A percentile compares a stretch with the other conserved stretches of the same genome.
Conservation (phyloP, 2,113 vertebrate genomes). For the human region GRCh38 chr3:113433501-113434000, state of each 20-base stretch:
- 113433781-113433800: not conserved
- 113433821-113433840: not conserved
- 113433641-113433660: constrained; percentile 64
- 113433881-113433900: not conserved
- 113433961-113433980: not conserved
- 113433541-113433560: not conserved
- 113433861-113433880: not conserved
- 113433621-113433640: constrained; percentile 39
- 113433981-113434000: not conserved
- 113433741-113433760: not conserved
- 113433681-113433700: not conserved
- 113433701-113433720: not conserved
- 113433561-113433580: constrained; percentile 32
- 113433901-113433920: not conserved
- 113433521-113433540: not conserved
- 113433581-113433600: not conserved
- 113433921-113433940: not conserved
- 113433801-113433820: not conserved
- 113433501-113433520: not conserved
- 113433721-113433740: not conserved
- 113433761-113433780: not conserved
- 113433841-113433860: not conserved
- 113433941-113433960: not conserved
- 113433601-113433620: not conserved
- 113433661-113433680: constrained; percentile 58